Base-by-base conservation (phyloP, 1,140 invertebrate species). In the Sitobion miscanthi region DNA sequence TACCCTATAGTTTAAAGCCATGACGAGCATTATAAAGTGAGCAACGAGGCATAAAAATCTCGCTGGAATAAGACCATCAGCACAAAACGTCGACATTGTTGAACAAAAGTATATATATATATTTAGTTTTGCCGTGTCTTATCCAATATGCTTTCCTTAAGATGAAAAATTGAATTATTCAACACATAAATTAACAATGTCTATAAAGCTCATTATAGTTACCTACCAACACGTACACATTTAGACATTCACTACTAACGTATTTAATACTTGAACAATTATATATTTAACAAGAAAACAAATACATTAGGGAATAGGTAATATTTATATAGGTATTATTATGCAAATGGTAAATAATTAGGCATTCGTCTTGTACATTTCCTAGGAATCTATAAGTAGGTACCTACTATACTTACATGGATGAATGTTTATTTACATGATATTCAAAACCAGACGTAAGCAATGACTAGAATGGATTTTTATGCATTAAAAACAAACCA, bases 1-100 rank as follows among this genome's bases (percentile, higher is more conserved):
- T 94, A 94, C 93, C 91, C 93, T 85, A 89, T 91, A 49, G 54
- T 94, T 94, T 42, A 94, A 77, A 8, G 93, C 93, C 93, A 94
- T 94, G 35, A 94, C 47, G 4, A 94, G 90, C 91, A 94, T 94
- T 38, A 94, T 87, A 87, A 94, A 94, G 83, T 94, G 93, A 77
- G 90, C 93, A 5, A 94, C 86, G 8, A 94, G 52, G 23, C 90
- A 92, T 38, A 94, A 88, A 88, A 94, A 94, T 93, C 93, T 83
- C 21, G 93, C 93, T 11, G 93, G 93, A 89, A 94, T 94, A 11
- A 94, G 91, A 3, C 93, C 91, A 86, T 93, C 91, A 38, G 91
- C 91, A 85, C 91, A 93, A 85, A 93, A 93, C 35, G 91, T 93
- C 7, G 91, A 93, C 91, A 93, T 93, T 85, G 25, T 38, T 23